A percentile compares a stretch with the other conserved stretches of the same genome.
phyloP scores from a whole-genome alignment of 2,797 vertebrate genomes.

The Vireo griseus region DNA sequence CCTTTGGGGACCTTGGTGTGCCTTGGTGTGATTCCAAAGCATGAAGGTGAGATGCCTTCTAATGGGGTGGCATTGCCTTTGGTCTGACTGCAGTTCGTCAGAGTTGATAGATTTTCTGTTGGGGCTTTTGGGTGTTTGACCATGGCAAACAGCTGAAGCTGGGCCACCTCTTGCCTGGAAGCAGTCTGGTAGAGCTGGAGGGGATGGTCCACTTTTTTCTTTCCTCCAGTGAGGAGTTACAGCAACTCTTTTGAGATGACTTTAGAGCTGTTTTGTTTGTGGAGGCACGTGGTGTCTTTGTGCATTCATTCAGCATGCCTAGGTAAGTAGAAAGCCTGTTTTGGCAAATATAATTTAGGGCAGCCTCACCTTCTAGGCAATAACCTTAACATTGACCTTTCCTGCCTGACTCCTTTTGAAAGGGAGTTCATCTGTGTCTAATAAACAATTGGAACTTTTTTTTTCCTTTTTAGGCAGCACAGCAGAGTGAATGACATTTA shows the following conservation, averaged over 20 bases:
- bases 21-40: background rate
- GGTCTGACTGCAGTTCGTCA: background rate
- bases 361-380: background rate
- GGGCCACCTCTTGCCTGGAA: background rate
- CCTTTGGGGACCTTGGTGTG: background rate
- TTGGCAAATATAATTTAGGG: background rate
- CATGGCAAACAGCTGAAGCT: background rate
- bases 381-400: background rate
- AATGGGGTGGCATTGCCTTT: background rate
- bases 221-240: background rate
- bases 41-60: background rate
- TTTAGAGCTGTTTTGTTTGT: accelerated
- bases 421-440: background rate
- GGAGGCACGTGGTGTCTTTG: background rate
- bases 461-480: conserved; percentile 1
- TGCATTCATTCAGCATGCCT: background rate
- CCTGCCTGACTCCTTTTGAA: background rate
- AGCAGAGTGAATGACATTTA: conserved; percentile 41
- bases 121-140: background rate
- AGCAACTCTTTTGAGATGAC: background rate
- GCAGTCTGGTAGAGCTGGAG: background rate
- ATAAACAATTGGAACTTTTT: accelerated
- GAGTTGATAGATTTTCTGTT: background rate
- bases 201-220: background rate
- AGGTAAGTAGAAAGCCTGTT: background rate